Evolutionary conservation across 1,140 invertebrate species (phyloP).

Genomic region (Patella vulgata): DNA sequence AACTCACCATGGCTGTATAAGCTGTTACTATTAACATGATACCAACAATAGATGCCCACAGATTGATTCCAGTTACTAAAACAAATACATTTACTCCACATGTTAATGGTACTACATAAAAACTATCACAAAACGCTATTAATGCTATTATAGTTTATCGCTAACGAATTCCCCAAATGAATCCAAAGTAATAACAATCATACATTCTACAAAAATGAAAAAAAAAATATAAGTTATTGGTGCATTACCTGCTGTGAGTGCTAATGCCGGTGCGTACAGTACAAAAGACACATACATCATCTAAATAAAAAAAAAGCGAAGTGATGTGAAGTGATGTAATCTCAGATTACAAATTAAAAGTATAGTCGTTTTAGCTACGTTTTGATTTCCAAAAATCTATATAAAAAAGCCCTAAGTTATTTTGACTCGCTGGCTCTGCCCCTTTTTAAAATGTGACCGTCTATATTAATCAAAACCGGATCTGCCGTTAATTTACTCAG

Average conservation of each 20-base stretch:
- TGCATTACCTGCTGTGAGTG: slow-evolving; percentile 37
- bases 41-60: slow-evolving; percentile 78
- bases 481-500: no score
- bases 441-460: background rate
- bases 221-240: background rate
- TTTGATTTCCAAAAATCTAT: background rate
- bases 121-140: no score
- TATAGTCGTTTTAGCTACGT: background rate
- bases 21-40: slow-evolving; percentile 86
- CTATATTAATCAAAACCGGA: no score
- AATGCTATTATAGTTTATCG: no score
- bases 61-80: slow-evolving; percentile 80
- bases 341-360: slow-evolving; percentile 46
- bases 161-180: no score
- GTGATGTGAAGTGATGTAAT: background rate
- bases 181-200: no score
- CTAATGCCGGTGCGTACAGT: slow-evolving; percentile 86
- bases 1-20: slow-evolving; percentile 84
- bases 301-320: slow-evolving; percentile 67
- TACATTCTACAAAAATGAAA: no score
- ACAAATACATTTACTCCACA: background rate
- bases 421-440: background rate
- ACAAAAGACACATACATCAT: slow-evolving; percentile 91
- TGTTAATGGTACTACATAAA: no score
- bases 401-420: background rate